A percentile compares a stretch with the other conserved stretches of the same genome.
Conservation (phyloP, 2,888 invertebrate species). For the Drosophila kambysellisi region DNA sequence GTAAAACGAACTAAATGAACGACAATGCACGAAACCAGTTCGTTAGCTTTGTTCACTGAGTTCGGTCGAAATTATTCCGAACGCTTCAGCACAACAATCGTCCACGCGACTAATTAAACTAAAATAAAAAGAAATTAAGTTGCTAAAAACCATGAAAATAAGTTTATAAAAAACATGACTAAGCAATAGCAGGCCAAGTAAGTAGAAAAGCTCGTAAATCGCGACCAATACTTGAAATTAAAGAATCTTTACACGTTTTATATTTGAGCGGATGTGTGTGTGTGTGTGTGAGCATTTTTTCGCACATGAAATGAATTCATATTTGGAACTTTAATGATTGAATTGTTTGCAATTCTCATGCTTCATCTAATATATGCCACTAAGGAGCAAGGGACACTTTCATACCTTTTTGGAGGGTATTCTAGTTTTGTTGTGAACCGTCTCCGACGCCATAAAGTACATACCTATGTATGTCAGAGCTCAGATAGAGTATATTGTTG, state of each 20-base stretch:
- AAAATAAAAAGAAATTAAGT: conserved; percentile 7
- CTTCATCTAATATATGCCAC: neutral
- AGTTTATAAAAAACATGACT: conserved; percentile 27
- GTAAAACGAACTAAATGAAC: conserved; percentile 17
- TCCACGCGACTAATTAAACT: conserved; percentile 36
- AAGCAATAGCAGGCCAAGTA: conserved; percentile 25
- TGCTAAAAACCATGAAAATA: conserved; percentile 1
- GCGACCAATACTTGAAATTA: neutral
- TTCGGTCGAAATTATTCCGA: conserved; percentile 24
- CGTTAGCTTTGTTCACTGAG: conserved; percentile 1
- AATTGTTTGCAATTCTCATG: neutral
- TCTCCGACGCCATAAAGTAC: neutral
- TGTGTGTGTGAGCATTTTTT: conserved; percentile 19
- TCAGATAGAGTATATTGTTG: neutral
- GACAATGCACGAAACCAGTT: neutral
- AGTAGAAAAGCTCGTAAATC: neutral
- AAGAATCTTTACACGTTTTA: conserved; percentile 22
- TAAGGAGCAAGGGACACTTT: neutral
- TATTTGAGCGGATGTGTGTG: conserved; percentile 6
- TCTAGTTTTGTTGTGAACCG: neutral
- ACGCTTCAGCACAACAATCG: conserved; percentile 10
- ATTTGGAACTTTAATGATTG: neutral
- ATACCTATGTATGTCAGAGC: neutral
- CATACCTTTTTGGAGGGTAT: neutral
- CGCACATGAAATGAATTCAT: neutral